Evolutionary conservation across 1,140 invertebrate species (phyloP).

Genomic region (Lucilia sericata): DNA sequence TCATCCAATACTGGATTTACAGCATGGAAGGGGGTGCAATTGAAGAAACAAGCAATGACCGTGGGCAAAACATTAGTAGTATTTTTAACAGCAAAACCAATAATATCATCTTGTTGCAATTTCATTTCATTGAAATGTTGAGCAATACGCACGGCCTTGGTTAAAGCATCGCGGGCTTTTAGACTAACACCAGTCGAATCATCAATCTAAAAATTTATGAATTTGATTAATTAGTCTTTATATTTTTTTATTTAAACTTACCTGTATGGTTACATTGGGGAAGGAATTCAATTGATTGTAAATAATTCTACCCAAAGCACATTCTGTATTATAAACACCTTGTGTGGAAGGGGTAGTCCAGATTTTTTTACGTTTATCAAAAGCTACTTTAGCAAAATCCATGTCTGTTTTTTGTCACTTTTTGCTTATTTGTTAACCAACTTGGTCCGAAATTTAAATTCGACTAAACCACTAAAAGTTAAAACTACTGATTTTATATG

Average conservation of each 20-base stretch:
- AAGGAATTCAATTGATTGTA: neutral
- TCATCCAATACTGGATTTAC: constrained; percentile 56
- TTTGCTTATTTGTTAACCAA: neutral
- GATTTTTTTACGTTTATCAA: constrained; percentile 9
- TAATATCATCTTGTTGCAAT: constrained; percentile 57
- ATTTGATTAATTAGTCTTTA: neutral
- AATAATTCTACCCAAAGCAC: constrained; percentile 11
- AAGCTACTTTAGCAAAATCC: neutral
- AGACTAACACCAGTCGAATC: constrained; percentile 53
- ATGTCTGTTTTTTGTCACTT: neutral
- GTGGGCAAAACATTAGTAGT: constrained; percentile 58
- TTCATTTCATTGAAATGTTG: constrained; percentile 56
- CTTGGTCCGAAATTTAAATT: neutral
- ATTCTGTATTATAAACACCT: neutral
- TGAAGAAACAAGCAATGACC: constrained; percentile 59
- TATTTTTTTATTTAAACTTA: neutral
- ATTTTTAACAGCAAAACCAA: constrained; percentile 59
- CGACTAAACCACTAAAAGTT: neutral
- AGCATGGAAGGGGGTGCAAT: constrained; percentile 58
- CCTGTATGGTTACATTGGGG: constrained; percentile 26
- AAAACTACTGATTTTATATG: neutral
- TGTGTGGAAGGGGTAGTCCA: neutral
- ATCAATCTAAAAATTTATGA: constrained; percentile 49
- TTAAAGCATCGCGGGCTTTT: constrained; percentile 53
- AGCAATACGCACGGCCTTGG: constrained; percentile 58